Evolutionary conservation across 2,797 vertebrate genomes (phyloP).

Genomic region (Takifugu ocellatus): DNA sequence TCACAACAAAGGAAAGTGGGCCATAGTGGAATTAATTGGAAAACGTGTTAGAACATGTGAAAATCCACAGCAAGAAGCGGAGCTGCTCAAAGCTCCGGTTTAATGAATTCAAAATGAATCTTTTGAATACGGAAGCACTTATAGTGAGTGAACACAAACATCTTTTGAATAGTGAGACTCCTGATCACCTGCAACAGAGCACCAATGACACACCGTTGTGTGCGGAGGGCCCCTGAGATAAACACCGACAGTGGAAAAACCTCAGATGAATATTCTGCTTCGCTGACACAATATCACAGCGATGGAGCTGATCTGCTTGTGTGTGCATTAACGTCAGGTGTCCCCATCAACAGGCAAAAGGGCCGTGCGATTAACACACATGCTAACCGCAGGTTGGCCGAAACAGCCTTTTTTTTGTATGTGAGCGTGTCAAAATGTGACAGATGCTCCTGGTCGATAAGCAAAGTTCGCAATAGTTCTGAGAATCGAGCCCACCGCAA

Average conservation of each 20-base stretch:
- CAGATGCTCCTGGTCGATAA: slow-evolving; percentile 62
- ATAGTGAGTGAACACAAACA: background rate
- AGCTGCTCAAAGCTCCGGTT: background rate
- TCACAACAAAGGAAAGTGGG: background rate
- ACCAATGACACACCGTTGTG: slow-evolving; percentile 7
- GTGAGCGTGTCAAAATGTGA: slow-evolving; percentile 36
- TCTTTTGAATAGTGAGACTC: background rate
- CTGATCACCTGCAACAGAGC: slow-evolving; percentile 5
- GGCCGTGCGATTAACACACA: slow-evolving; percentile 12
- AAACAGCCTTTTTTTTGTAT: slow-evolving; percentile 33
- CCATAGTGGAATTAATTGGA: slow-evolving; percentile 1
- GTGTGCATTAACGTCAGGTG: slow-evolving; percentile 41
- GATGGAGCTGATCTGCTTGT: slow-evolving; percentile 66
- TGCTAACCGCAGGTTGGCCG: slow-evolving; percentile 37
- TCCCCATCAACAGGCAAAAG: slow-evolving; percentile 39
- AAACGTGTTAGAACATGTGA: background rate
- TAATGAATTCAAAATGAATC: background rate
- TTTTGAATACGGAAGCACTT: background rate
- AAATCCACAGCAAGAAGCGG: no score
- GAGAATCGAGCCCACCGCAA: slow-evolving; percentile 67
- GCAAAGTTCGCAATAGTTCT: slow-evolving; percentile 67
- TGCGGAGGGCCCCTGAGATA: slow-evolving; percentile 41
- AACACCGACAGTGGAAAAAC: slow-evolving; percentile 60
- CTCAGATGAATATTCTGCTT: slow-evolving; percentile 64
- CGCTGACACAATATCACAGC: slow-evolving; percentile 62